These are phyloP conservation scores for Ladona fulva DNA, from an alignment of 1,140 invertebrate species.

Conservation along the genomic window DNA sequence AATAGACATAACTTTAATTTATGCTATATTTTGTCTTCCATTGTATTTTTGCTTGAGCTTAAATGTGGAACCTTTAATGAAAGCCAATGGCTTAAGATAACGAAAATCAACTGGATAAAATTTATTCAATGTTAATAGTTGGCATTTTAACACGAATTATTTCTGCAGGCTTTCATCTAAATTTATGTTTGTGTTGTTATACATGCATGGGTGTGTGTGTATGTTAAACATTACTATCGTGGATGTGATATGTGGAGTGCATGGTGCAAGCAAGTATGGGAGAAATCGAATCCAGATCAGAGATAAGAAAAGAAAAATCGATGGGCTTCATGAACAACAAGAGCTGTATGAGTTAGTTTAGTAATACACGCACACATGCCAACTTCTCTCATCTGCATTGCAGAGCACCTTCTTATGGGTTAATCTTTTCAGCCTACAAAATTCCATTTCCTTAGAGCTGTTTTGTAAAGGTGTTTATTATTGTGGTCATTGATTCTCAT, in stretches of 20 bases:
- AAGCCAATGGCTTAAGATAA: background rate
- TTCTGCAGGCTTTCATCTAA: background rate
- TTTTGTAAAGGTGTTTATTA: background rate
- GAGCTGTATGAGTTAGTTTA: background rate
- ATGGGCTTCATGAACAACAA: background rate
- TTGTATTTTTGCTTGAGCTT: background rate
- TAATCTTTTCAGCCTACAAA: background rate
- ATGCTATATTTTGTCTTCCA: constrained; percentile 2
- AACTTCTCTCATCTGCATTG: background rate
- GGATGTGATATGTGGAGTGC: too few species aligned
- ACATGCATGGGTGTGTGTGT: background rate
- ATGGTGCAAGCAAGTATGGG: too few species aligned
- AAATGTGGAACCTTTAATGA: background rate
- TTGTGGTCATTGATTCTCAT: constrained; percentile 1
- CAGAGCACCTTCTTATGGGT: background rate
- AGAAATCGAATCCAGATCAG: too few species aligned
- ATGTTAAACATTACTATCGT: background rate
- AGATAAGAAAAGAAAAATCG: too few species aligned
- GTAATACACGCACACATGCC: background rate
- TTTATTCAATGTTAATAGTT: background rate
- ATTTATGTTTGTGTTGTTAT: background rate
- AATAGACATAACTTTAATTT: background rate
- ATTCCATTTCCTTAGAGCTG: background rate
- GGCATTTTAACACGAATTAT: background rate
- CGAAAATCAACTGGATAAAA: background rate